A percentile compares a stretch with the other conserved stretches of the same genome.
Evolutionary conservation across 1,140 invertebrate species (phyloP).

Genomic region (Anadara kagoshimensis): DNA sequence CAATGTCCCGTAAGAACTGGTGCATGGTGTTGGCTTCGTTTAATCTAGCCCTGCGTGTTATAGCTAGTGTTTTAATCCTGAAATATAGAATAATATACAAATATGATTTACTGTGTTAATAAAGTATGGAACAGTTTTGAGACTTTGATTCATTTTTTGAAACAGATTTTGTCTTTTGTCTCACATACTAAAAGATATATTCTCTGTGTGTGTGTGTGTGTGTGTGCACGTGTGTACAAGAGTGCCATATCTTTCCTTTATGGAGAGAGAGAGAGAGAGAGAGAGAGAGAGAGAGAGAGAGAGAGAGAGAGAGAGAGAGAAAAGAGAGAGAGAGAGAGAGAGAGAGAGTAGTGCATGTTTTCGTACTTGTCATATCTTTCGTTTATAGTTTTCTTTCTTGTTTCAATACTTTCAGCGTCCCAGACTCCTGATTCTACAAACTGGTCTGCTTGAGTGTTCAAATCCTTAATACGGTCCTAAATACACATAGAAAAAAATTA

Average conservation of each 20-base stretch:
- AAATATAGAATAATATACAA: slow-evolving; percentile 20
- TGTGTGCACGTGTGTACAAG: too few relatives aligned
- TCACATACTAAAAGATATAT: too few relatives aligned
- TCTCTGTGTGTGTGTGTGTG: too few relatives aligned
- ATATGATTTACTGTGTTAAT: too few relatives aligned
- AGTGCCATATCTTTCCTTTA: too few relatives aligned
- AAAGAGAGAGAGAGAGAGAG: not conserved
- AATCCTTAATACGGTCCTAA: slow-evolving; percentile 93
- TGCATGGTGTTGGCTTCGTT: slow-evolving; percentile 97
- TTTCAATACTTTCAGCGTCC: slow-evolving; percentile 71
- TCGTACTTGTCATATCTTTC: slow-evolving; percentile 73
- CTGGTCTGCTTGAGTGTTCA: slow-evolving; percentile 73
- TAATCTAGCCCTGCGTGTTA: slow-evolving; percentile 90
- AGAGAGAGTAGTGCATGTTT: not conserved
- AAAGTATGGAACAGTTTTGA: too few relatives aligned
- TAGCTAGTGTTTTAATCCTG: slow-evolving; percentile 89
- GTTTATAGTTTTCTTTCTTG: slow-evolving; percentile 72
- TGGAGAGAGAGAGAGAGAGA: too few relatives aligned
- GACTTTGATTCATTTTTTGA: too few relatives aligned
- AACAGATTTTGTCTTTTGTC: too few relatives aligned
- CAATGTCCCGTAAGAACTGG: slow-evolving; percentile 99
- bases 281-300: too few relatives aligned
- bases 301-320: too few relatives aligned
- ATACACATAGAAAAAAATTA: slow-evolving; percentile 4
- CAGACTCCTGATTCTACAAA: slow-evolving; percentile 73